Evolutionary conservation across 2,888 invertebrate species (phyloP).

Genomic region (Acanthopleura granulata): DNA sequence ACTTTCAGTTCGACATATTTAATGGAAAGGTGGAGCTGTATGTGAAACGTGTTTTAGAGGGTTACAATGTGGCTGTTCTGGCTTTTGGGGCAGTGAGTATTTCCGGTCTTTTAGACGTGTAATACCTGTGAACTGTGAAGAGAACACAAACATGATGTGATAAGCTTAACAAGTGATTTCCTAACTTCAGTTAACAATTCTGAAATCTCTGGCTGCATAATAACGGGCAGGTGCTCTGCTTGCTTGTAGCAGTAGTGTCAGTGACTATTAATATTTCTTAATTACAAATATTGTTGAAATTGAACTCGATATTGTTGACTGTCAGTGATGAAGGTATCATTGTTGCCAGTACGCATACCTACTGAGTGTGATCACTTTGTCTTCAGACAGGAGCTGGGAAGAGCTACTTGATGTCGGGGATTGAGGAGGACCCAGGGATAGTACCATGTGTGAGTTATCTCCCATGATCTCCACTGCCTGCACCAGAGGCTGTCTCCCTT

Average conservation of each 20-base stretch:
- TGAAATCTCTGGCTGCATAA: too few relatives aligned
- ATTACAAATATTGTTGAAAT: too few relatives aligned
- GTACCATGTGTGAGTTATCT: constrained; percentile 51
- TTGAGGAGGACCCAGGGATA: constrained; percentile 60
- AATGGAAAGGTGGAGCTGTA: neutral
- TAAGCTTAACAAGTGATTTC: too few relatives aligned
- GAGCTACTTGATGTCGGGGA: constrained; percentile 59
- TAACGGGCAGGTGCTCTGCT: too few relatives aligned
- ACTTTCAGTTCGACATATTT: neutral
- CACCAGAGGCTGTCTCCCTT: too few relatives aligned
- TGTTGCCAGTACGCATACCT: too few relatives aligned
- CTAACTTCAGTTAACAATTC: too few relatives aligned
- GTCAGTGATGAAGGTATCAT: too few relatives aligned
- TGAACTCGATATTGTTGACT: too few relatives aligned
- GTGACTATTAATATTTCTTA: too few relatives aligned
- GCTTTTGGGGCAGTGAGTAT: constrained; percentile 62
- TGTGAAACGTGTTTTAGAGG: constrained; percentile 58
- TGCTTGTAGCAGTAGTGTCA: too few relatives aligned
- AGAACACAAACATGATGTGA: neutral
- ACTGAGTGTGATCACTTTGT: neutral
- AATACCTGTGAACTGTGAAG: neutral
- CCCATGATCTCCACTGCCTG: too few relatives aligned
- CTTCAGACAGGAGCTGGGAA: constrained; percentile 61
- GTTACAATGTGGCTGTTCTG: constrained; percentile 61
- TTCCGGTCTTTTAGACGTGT: neutral